A percentile compares a stretch with the other conserved stretches of the same genome.
Evolutionary conservation across 2,113 vertebrate species (phyloP).

Genomic region (Empidonax traillii): DNA sequence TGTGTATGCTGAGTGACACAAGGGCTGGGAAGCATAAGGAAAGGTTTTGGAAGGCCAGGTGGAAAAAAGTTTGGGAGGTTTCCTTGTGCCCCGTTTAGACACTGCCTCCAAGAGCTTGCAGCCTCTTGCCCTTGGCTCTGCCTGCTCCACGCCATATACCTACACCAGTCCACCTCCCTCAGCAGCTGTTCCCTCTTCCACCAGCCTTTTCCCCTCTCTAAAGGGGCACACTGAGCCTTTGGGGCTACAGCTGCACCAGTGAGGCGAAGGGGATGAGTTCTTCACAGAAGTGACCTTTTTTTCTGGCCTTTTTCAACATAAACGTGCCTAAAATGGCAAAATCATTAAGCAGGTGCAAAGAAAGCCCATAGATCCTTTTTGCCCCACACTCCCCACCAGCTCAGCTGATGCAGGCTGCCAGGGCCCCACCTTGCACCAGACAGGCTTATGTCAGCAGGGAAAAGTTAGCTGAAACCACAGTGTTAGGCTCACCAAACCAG

Average conservation of each 20-base stretch:
- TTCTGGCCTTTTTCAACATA: background rate
- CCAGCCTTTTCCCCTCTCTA: background rate
- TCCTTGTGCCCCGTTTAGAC: background rate
- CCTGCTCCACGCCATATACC: background rate
- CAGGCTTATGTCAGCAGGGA: background rate
- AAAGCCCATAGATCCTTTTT: background rate
- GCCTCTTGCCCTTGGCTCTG: background rate
- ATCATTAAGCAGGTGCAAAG: background rate
- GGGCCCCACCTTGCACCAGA: rapidly evolving
- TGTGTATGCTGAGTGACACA: rapidly evolving
- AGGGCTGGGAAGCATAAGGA: background rate
- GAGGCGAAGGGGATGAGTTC: background rate
- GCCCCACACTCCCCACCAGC: background rate
- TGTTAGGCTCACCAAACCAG: background rate
- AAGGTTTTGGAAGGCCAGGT: background rate
- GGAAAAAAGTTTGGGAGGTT: background rate
- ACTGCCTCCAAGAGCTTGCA: background rate
- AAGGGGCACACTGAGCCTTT: background rate
- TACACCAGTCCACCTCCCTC: background rate
- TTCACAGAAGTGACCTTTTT: background rate
- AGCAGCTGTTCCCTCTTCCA: background rate
- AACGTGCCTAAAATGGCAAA: background rate
- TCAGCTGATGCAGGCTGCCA: background rate
- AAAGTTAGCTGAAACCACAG: background rate
- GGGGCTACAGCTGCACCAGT: background rate